Base-by-base conservation (phyloP, 2,797 vertebrate genomes). In the Chloroceryle amazona region DNA sequence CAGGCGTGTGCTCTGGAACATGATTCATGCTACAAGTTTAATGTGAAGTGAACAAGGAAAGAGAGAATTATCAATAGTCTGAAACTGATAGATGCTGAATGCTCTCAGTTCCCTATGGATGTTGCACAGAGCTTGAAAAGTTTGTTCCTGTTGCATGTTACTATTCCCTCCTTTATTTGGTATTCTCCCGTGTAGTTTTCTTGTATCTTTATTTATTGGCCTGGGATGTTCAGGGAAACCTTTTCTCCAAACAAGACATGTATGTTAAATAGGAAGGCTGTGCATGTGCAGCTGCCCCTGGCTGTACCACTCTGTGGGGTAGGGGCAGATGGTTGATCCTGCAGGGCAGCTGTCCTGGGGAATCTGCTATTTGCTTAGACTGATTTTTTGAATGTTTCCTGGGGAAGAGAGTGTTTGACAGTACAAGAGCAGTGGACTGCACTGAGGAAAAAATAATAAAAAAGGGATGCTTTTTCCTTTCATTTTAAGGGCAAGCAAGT, bases 161-260 rank as follows among this genome's bases (percentile, higher is more conserved):
- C 44, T 42, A 10, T 61, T 90, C 10, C 13, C 31, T 70, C 46
- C 63, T 74, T 86, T 67, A 71, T 39, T 87, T 81, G 67, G 52
- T 63, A 39, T 85, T 92, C 57, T 89, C 23, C 63, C 54, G 33
- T 20, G 67, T 74, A 29, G 8, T 84, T 89, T 63, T 78, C 82
- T 63, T 95, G 51, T 67, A 41, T 74, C 74, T 82, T 86, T 86
- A 65, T 93, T 93, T 92, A 65, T 58, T 44, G 49, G 33, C 51
- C 67, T 74, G 54, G 23, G 57, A 33, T 80, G 37, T 70, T 89
- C 58, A 87, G 13, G 67, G 71, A 89, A 89, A 61, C 33, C 8
- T 57, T 74, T 82, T 57, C 80, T 37, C 67, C 63, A 60, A 87
- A 51, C 41, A 79, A 44, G 67, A 10, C 14, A 22, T 52, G 47